A percentile compares a stretch with the other conserved stretches of the same genome.
phyloP scores from a whole-genome alignment of 2,797 vertebrate genomes.

The Sebastes kiyomatsui region DNA sequence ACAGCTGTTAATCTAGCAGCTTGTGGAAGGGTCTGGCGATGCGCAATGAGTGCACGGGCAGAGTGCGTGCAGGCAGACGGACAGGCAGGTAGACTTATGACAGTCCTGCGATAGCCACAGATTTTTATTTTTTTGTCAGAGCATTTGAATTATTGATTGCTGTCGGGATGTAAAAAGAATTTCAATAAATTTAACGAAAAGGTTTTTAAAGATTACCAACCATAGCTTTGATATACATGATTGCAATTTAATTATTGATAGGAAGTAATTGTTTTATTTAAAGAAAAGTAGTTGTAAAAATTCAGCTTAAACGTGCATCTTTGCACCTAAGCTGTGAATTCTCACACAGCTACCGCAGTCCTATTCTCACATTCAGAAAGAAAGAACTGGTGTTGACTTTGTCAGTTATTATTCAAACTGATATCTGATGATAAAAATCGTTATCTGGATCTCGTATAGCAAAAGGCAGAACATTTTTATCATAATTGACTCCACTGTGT shows the following conservation, averaged over 20 bases:
- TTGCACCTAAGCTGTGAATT: conserved; percentile 3
- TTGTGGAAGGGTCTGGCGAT: too few relatives aligned
- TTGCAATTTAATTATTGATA: neutral
- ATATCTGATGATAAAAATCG: conserved; percentile 1
- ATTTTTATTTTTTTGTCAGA: too few relatives aligned
- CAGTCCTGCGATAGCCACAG: too few relatives aligned
- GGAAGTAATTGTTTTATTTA: neutral
- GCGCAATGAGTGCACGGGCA: too few relatives aligned
- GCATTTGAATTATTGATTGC: too few relatives aligned
- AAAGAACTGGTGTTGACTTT: neutral
- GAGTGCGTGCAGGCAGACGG: too few relatives aligned
- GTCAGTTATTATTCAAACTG: neutral
- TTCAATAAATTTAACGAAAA: too few relatives aligned
- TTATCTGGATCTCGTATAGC: neutral
- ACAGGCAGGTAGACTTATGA: too few relatives aligned
- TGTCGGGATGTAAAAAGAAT: too few relatives aligned
- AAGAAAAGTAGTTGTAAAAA: neutral
- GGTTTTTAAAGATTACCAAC: too few relatives aligned
- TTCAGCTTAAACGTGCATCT: neutral
- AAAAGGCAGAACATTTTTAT: conserved; percentile 12
- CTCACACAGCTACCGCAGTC: neutral
- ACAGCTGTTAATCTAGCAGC: too few relatives aligned
- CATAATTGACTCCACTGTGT: neutral
- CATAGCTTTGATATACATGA: neutral
- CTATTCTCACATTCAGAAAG: conserved; percentile 3